A percentile compares a stretch with the other conserved stretches of the same genome.
Conservation (phyloP, 2,888 invertebrate species). For the Drosophila mettleri region DNA sequence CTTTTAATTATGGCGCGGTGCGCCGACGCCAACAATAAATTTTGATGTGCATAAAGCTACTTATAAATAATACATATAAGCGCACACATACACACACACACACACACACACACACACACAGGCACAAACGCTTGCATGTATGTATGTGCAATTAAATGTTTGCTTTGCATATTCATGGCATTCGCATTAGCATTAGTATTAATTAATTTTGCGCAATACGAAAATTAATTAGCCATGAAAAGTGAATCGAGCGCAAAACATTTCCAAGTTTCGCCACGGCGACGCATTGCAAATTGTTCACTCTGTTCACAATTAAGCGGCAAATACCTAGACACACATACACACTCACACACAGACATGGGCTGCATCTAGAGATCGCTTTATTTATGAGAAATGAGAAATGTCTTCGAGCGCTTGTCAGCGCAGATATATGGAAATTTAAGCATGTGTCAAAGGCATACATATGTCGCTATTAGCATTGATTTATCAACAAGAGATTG, state of each 20-base stretch:
- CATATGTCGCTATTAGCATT: constrained; percentile 59
- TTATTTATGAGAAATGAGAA: constrained; percentile 7
- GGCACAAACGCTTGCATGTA: neutral
- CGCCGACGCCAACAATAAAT: constrained; percentile 73
- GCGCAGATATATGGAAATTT: constrained; percentile 36
- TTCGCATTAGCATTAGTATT: constrained; percentile 65
- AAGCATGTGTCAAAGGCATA: constrained; percentile 45
- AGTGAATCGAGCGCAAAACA: constrained; percentile 76
- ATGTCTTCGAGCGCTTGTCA: constrained; percentile 8
- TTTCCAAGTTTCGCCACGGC: constrained; percentile 51
- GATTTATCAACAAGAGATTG: constrained; percentile 56
- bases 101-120: neutral
- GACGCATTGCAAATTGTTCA: constrained; percentile 56
- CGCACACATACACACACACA: constrained; percentile 12
- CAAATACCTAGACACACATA: constrained; percentile 15
- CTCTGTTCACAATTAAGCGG: constrained; percentile 47
- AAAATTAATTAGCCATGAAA: constrained; percentile 80
- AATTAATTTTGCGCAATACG: constrained; percentile 78
- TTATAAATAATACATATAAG: constrained; percentile 32
- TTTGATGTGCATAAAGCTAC: constrained; percentile 58
- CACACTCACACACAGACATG: neutral
- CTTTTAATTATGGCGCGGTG: constrained; percentile 75
- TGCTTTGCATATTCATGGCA: constrained; percentile 76
- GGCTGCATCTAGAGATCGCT: constrained; percentile 22
- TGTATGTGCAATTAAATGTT: constrained; percentile 44